Evolutionary conservation across 2,797 vertebrate species (phyloP).

Genomic region (Synanceia verrucosa): DNA sequence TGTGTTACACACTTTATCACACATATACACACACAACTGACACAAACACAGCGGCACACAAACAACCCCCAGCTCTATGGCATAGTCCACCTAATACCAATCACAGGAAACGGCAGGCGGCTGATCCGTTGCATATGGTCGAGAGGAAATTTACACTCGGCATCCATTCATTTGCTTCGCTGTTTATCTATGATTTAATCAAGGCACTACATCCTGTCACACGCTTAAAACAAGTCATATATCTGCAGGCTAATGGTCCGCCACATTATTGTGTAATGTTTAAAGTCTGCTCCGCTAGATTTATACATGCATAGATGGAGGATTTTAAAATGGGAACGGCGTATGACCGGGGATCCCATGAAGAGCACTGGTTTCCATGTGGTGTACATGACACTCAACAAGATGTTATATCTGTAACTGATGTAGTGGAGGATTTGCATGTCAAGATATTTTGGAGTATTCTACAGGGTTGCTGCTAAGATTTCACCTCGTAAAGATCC

Average conservation of each 20-base stretch:
- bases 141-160: constrained; percentile 58
- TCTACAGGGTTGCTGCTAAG: constrained; percentile 1
- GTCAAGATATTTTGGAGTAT: constrained; percentile 16
- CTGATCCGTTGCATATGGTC: constrained; percentile 57
- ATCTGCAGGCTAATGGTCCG: constrained; percentile 52
- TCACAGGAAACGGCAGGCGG: constrained; percentile 39
- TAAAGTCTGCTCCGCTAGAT: constrained; percentile 30
- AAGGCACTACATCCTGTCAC: constrained; percentile 52
- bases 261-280: constrained; percentile 39
- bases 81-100: constrained; percentile 50
- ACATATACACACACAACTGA: neutral
- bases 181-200: constrained; percentile 71
- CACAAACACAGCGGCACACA: constrained; percentile 42
- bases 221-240: constrained; percentile 55
- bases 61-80: constrained; percentile 39
- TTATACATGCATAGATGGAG: constrained; percentile 30
- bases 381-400: neutral
- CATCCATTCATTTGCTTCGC: constrained; percentile 57
- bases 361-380: constrained; percentile 12
- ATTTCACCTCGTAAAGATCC: constrained; percentile 26
- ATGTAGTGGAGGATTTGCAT: constrained; percentile 10
- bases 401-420: constrained; percentile 1
- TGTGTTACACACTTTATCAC: constrained; percentile 11
- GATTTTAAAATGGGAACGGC: constrained; percentile 28
- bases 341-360: constrained; percentile 21